Conservation (phyloP, 2,797 vertebrate genomes). For the Toxotes lorentzi region DNA sequence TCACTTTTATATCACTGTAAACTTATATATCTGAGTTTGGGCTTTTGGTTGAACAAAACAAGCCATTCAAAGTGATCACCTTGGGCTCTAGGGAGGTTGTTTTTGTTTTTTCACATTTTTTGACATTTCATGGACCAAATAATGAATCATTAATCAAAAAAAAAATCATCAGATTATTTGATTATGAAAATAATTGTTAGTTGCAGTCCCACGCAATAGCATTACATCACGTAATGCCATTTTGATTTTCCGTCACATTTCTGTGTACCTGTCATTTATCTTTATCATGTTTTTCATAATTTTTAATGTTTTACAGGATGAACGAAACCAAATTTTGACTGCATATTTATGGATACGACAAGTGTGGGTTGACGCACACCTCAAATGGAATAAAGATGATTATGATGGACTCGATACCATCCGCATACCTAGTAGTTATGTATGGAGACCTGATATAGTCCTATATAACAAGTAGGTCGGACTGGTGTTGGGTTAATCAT, state of each 20-base stretch:
- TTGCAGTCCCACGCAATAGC: background rate
- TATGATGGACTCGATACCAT: conserved; percentile 93
- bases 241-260: background rate
- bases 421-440: conserved; percentile 93
- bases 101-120: background rate
- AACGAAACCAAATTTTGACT: conserved; percentile 94
- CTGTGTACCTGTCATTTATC: background rate
- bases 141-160: background rate
- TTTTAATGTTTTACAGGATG: conserved; percentile 86
- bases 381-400: conserved; percentile 90
- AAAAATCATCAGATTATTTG: background rate
- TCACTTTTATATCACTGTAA: too few species aligned
- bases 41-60: background rate
- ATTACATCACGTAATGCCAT: background rate
- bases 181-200: background rate
- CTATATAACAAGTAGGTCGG: conserved; percentile 95
- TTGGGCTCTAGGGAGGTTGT: background rate
- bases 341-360: conserved; percentile 95
- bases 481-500: conserved; percentile 72
- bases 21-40: too few species aligned
- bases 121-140: background rate
- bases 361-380: conserved; percentile 92
- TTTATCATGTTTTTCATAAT: conserved; percentile 1
- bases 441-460: conserved; percentile 95
- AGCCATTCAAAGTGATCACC: background rate